Percentiles rank a stretch among this genome's conserved stretches.
Conservation (phyloP, 2,797 vertebrate genomes). For the Poecile montanus region DNA sequence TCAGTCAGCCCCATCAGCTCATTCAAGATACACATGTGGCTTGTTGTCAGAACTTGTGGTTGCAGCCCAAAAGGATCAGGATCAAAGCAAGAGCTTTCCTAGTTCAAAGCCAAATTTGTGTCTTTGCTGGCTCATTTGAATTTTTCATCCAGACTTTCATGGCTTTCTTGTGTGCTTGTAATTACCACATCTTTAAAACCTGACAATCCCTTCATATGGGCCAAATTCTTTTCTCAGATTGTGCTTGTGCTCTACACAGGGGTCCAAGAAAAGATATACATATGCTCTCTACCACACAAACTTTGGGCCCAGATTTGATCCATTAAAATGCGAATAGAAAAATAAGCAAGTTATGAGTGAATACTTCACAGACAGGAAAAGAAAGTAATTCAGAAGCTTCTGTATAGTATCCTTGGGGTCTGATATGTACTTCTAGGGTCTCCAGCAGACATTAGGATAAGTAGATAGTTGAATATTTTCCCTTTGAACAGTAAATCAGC, state of each 20-base stretch:
- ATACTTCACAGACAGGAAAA: slow-evolving; percentile 1
- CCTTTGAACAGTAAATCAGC: slow-evolving; percentile 46
- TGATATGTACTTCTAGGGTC: neutral
- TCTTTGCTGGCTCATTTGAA: slow-evolving; percentile 70
- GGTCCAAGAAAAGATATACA: slow-evolving; percentile 61
- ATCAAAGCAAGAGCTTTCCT: slow-evolving; percentile 67
- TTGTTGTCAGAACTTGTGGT: slow-evolving; percentile 64
- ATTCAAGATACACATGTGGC: slow-evolving; percentile 52
- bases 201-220: slow-evolving; percentile 66
- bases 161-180: slow-evolving; percentile 66
- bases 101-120: slow-evolving; percentile 73
- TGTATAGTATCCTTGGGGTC: neutral
- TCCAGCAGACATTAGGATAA: neutral
- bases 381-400: slow-evolving; percentile 25
- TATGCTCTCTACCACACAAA: slow-evolving; percentile 52
- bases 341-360: slow-evolving; percentile 1
- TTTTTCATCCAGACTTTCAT: slow-evolving; percentile 66
- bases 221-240: slow-evolving; percentile 62
- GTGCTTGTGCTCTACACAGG: slow-evolving; percentile 31
- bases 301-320: slow-evolving; percentile 53
- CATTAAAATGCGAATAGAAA: slow-evolving; percentile 38
- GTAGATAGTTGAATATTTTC: slow-evolving; percentile 13
- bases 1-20: slow-evolving; percentile 21
- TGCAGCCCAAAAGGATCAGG: slow-evolving; percentile 68
- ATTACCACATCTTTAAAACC: slow-evolving; percentile 72